Evolutionary conservation across 1,140 invertebrate species (phyloP).

Genomic region (Trichonephila clavata): DNA sequence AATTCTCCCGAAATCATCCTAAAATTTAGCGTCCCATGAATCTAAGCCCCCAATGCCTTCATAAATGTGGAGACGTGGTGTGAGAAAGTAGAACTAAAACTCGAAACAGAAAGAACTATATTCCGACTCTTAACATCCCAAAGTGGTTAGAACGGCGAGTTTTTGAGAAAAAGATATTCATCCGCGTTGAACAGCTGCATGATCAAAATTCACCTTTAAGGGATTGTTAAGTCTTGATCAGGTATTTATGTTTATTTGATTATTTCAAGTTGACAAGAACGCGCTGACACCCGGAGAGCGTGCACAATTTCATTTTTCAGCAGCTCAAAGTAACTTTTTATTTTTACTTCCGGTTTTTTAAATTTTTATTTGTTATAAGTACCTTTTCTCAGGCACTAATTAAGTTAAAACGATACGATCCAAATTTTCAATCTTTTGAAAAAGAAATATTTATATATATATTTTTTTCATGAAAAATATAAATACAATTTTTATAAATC

Average conservation of each 20-base stretch:
- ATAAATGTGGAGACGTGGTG: too few species aligned
- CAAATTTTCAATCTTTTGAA: too few species aligned
- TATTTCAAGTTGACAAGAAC: neutral
- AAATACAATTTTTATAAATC: too few species aligned
- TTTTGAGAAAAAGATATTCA: constrained; percentile 11
- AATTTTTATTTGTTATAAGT: too few species aligned
- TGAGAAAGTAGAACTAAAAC: neutral
- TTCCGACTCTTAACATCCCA: neutral
- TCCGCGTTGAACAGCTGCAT: constrained; percentile 58
- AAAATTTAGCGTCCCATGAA: too few species aligned
- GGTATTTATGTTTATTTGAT: constrained; percentile 16
- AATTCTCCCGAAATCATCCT: neutral
- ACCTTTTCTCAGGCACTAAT: too few species aligned
- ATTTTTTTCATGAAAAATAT: too few species aligned
- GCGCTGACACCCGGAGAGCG: neutral
- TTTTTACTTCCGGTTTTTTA: too few species aligned
- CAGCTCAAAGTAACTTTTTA: too few species aligned
- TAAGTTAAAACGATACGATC: too few species aligned
- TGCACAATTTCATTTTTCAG: neutral
- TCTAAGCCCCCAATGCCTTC: too few species aligned
- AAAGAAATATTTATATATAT: too few species aligned
- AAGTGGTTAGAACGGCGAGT: neutral
- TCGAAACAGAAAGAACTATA: neutral
- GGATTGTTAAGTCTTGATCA: neutral
- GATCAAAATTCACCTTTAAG: constrained; percentile 36